Evolutionary conservation across 2,113 vertebrate genomes (phyloP).

Genomic region (Aix galericulata): DNA sequence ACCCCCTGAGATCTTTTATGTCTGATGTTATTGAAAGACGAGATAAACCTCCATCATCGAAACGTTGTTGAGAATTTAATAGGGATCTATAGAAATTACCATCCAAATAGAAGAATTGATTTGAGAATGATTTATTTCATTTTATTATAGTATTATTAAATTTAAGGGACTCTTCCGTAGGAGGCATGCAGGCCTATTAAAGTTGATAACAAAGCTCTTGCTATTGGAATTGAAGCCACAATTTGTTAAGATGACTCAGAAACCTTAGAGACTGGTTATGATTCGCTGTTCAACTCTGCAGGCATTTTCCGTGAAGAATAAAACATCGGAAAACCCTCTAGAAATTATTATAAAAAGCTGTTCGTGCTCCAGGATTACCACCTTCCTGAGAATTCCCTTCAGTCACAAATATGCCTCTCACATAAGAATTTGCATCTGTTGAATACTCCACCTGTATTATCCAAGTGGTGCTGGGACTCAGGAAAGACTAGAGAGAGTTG

Average conservation of each 20-base stretch:
- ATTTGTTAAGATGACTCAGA: not conserved
- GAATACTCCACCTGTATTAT: not conserved
- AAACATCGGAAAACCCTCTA: not conserved
- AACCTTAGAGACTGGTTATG: not conserved
- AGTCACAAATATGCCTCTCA: not conserved
- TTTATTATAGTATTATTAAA: slow-evolving; percentile 18
- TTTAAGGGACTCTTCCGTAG: slow-evolving; percentile 25
- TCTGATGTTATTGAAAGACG: not conserved
- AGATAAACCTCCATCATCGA: slow-evolving; percentile 20
- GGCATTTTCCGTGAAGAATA: not conserved
- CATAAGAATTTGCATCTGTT: not conserved
- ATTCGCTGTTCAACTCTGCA: not conserved
- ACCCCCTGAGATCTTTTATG: not conserved
- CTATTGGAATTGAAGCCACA: slow-evolving; percentile 24
- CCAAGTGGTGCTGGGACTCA: not conserved
- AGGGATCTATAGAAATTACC: slow-evolving; percentile 6
- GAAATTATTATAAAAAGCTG: slow-evolving; percentile 5
- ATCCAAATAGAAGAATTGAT: not conserved
- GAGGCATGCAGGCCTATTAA: not conserved
- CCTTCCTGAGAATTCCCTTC: not conserved
- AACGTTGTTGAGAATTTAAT: slow-evolving; percentile 1
- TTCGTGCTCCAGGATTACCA: not conserved
- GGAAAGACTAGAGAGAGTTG: not conserved
- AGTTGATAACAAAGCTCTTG: slow-evolving; percentile 30
- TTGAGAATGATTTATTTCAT: not conserved